Evolutionary conservation across 1,140 invertebrate genomes (phyloP).

Genomic region (Dendroctonus ponderosae): DNA sequence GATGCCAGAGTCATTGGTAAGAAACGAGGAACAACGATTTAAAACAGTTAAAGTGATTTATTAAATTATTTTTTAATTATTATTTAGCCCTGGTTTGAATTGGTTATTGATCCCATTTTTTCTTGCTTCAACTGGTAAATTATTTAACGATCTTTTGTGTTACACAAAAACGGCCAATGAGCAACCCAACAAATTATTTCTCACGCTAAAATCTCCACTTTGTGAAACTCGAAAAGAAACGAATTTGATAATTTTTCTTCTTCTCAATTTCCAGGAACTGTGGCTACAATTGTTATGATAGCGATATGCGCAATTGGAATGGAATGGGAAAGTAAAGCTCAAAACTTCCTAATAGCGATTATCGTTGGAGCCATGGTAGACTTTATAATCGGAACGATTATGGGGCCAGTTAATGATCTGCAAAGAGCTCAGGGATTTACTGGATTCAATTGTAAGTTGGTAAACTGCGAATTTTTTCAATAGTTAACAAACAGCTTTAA

Average conservation of each 20-base stretch:
- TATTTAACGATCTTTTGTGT: too few species aligned
- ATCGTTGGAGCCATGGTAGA: conserved; percentile 87
- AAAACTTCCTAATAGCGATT: conserved; percentile 86
- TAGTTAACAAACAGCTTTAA: background rate
- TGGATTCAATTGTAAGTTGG: conserved; percentile 73
- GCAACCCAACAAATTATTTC: too few species aligned
- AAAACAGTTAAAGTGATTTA: too few species aligned
- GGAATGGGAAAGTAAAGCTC: conserved; percentile 84
- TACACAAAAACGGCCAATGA: too few species aligned
- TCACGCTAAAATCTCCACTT: too few species aligned
- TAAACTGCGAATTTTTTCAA: conserved; percentile 1
- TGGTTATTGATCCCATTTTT: too few species aligned
- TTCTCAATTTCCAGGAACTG: conserved; percentile 56
- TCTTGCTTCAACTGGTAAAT: too few species aligned
- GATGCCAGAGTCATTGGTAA: conserved; percentile 77
- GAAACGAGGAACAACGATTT: background rate
- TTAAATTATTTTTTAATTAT: too few species aligned
- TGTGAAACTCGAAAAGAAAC: too few species aligned
- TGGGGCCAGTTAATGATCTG: conserved; percentile 67
- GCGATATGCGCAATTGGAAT: conserved; percentile 86
- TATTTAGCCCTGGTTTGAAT: too few species aligned
- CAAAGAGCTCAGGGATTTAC: conserved; percentile 76
- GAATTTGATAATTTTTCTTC: background rate
- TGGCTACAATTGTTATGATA: conserved; percentile 75
- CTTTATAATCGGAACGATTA: conserved; percentile 82